Conservation (phyloP, 2,888 invertebrate species). For the Brachylomia viminalis region DNA sequence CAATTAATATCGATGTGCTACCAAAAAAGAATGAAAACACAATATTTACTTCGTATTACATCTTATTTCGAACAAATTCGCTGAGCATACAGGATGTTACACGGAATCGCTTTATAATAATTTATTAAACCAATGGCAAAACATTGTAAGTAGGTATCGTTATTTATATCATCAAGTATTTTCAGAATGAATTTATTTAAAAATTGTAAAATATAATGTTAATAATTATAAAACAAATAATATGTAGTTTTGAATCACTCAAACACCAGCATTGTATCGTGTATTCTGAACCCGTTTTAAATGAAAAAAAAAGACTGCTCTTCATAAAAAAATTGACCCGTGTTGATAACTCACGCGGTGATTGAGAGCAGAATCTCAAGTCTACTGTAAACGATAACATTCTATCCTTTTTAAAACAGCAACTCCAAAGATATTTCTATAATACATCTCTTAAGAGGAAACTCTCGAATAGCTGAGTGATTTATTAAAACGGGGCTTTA, state of each 20-base stretch:
- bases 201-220: not conserved
- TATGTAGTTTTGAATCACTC: not conserved
- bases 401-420: not conserved
- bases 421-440: too few species aligned
- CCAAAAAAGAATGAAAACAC: not conserved
- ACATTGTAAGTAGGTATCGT: not conserved
- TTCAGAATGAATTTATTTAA: conserved; percentile 5
- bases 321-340: not conserved
- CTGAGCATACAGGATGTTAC: not conserved
- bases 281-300: not conserved
- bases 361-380: not conserved
- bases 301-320: not conserved
- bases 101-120: not conserved
- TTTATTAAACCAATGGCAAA: not conserved
- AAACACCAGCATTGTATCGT: not conserved
- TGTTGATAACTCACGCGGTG: not conserved
- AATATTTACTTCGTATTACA: conserved; percentile 10
- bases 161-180: not conserved
- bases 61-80: conserved; percentile 27
- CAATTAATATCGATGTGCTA: not conserved
- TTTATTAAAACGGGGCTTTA: not conserved
- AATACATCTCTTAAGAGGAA: not conserved
- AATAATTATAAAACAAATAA: not conserved
- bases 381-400: not conserved
- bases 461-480: not conserved